Base-by-base conservation (phyloP, 2,113 vertebrate species). In the Hepsetus odoe region DNA sequence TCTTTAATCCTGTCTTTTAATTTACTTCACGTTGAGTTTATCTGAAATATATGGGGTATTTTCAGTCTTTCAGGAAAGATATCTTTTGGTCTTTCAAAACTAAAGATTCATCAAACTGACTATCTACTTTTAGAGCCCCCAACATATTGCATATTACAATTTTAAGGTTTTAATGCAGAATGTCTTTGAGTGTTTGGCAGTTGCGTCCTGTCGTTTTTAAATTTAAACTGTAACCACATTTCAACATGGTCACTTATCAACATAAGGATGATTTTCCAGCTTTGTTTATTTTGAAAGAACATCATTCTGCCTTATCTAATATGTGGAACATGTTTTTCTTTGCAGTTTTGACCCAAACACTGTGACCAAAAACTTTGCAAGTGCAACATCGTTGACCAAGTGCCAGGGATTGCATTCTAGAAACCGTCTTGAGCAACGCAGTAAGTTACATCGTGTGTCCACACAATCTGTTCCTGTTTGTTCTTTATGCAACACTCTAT, bases 331-430 rank as follows among this genome's bases (percentile, higher is more conserved):
- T 22, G n/a, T 77, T 1, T 56, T 84, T 8, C 26, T 74, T 71
- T 70, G 46, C 28, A 93, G 90, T 81, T 84, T 82, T 82, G 90
- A 92, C 90, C 88, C 49, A 78, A 82, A 79, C 89, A 90, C 90
- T 91, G 91, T 93, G 90, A 92, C 55, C 53, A 70, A 33, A 33
- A 42, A 61, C 62, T n/a, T 38, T 35, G 51, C 73, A 58, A 7
- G 72, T 67, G 32, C 55, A 72, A 68, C 55, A 22, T 72, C 78
- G 82, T 65, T 65, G 53, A 69, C 70, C 55, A 20, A 24, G 24
- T 70, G 7, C 56, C 61, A 61, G 11, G 56, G n/a, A 24, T 10
- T 58, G 38, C 40, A 22, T 73, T 69, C 38, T 46, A 86, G 42
- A 38, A 13, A 10, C 67, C 75, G 26, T 16, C 13, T 16, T 62